A percentile compares a stretch with the other conserved stretches of the same genome.
phyloP scores from a whole-genome alignment of 2,888 invertebrate species.

The Labia minor region DNA sequence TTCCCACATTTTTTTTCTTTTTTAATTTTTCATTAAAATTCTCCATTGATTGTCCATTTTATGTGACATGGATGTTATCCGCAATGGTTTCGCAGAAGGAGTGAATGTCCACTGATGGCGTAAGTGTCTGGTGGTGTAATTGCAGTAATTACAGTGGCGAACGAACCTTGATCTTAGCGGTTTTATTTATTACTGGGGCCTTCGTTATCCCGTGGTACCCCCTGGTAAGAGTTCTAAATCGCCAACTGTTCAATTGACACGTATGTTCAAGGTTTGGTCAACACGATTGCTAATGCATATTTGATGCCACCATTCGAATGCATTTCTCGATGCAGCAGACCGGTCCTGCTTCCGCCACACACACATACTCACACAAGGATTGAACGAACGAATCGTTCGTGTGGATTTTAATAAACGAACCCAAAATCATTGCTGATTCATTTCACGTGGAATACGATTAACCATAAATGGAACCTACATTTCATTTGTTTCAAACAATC shows the following conservation, averaged over 20 bases:
- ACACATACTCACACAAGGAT: neutral
- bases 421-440: neutral
- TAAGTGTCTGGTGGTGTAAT: neutral
- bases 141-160: neutral
- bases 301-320: neutral
- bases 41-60: neutral
- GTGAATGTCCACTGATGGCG: neutral
- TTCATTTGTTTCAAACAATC: too few species aligned
- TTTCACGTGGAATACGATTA: neutral
- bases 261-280: too few species aligned
- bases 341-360: constrained; percentile 1
- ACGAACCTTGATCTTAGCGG: too few species aligned
- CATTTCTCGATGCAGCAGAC: constrained; percentile 1
- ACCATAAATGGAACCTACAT: neutral
- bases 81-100: neutral
- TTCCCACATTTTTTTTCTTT: neutral
- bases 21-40: neutral
- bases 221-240: too few species aligned
- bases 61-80: neutral
- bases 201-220: too few species aligned
- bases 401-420: neutral
- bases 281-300: too few species aligned
- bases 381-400: neutral
- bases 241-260: too few species aligned
- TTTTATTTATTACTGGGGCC: too few species aligned